Percentiles rank a stretch among this genome's conserved stretches.
These are phyloP conservation scores for Ectemnius cavifrons DNA, from an alignment of 2,888 invertebrate species.

Conservation along the genomic window DNA sequence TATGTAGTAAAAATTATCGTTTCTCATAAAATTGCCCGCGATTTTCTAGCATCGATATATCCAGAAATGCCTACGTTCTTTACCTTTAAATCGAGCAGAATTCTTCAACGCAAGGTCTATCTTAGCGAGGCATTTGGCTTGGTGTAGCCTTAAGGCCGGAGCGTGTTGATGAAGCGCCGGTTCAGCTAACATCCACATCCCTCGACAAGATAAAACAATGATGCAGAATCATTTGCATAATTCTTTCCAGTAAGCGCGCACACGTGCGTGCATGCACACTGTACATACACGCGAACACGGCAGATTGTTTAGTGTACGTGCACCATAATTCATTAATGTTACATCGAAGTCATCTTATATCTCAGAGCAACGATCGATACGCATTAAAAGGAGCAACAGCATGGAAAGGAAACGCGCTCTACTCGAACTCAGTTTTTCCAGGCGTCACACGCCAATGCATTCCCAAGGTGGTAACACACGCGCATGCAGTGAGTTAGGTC, in stretches of 20 bases:
- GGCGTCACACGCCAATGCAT: constrained; percentile 56
- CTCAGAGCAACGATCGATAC: constrained; percentile 53
- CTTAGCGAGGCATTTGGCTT: not conserved
- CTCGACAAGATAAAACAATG: constrained; percentile 1
- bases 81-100: not conserved
- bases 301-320: constrained; percentile 10
- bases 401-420: constrained; percentile 50
- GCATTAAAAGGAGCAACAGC: constrained; percentile 50
- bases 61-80: not conserved
- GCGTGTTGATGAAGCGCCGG: not conserved
- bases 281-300: not conserved
- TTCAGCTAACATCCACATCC: not conserved
- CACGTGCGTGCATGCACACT: constrained; percentile 5
- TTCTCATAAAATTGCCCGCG: not conserved
- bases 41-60: not conserved
- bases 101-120: not conserved
- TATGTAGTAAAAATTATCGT: not conserved
- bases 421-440: constrained; percentile 46
- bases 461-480: constrained; percentile 44
- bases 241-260: constrained; percentile 8
- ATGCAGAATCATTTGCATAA: constrained; percentile 2
- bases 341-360: constrained; percentile 45
- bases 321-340: constrained; percentile 36
- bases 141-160: not conserved
- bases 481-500: constrained; percentile 16